phyloP scores from a whole-genome alignment of 2,113 vertebrate genomes.

The Neolamprologus longior region DNA sequence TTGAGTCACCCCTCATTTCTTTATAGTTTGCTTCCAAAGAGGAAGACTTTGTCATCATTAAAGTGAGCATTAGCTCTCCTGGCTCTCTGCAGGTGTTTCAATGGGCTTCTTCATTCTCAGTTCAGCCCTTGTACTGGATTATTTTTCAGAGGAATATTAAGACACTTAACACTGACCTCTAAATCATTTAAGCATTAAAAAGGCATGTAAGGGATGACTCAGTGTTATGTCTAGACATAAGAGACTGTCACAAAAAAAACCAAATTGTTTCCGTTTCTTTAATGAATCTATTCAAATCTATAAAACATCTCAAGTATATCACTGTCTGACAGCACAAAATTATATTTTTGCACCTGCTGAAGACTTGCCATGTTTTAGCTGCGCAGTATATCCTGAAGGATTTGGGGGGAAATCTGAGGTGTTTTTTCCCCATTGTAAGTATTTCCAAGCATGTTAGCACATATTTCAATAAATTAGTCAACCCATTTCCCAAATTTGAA shows the following conservation, averaged over 20 bases:
- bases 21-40: background rate
- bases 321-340: background rate
- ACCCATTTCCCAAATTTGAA: background rate
- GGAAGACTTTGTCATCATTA: accelerated
- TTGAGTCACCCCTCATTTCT: background rate
- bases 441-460: background rate
- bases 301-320: background rate
- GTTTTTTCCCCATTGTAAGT: accelerated
- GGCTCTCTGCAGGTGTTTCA: background rate
- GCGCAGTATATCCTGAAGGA: background rate
- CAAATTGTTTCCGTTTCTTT: accelerated
- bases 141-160: background rate
- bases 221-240: background rate
- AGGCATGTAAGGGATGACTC: accelerated
- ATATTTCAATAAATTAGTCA: background rate
- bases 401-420: background rate
- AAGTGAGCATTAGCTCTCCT: background rate
- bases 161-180: accelerated
- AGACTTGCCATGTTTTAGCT: background rate
- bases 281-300: background rate
- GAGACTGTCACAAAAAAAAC: accelerated
- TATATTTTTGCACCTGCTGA: background rate
- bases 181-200: background rate
- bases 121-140: background rate
- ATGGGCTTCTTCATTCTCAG: background rate